Evolutionary conservation across 1,140 invertebrate genomes (phyloP), one percentile per base, ranked within the genome.

Genomic region (Pogonognathellus flavescens): DNA sequence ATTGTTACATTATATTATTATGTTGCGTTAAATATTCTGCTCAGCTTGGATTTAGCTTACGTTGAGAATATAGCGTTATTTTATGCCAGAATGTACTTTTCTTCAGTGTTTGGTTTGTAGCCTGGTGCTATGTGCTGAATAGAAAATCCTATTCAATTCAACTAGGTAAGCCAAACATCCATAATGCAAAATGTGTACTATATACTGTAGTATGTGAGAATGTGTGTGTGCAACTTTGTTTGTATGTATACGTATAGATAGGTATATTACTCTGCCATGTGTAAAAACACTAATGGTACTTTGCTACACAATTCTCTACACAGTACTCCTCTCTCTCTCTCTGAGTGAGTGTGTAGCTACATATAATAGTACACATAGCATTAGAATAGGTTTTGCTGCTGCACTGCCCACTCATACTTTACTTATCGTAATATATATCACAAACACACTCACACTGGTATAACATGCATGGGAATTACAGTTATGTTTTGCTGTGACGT

Each of bases 111-210:
- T 10, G 41, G 4, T 5, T 4, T 57, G 11, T 57, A 31, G 22
- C 41, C 25, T 10, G 16, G 7, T 76, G n/a, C n/a, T n/a, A 50
- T 76, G 70, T 76, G 70, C 70, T 76, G 70, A 76, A 76, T 76
- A 76, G 70, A 76, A 50, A 49, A 76, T 76, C n/a, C 70, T 76
- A 50, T 76, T 76, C 31, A 76, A 50, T 76, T 76, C 41, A 76
- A 76, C 14, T 50, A 76, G 70, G 41, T 76, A 76, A 76, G 41
- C 31, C 70, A 76, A 76, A 76, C 70, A 76, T 76, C 70, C 70
- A 76, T 76, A 76, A 49, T 76, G 70, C 41, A 76, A 41, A 41
- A 31, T 76, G 16, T 76, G 62, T 25, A 66, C 22, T 18, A 20
- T 66, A 66, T 4, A 66, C 1, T 31, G 62, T 76, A 49, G 70